Conservation (phyloP, 2,888 invertebrate genomes). For the Ecdyonurus torrentis region DNA sequence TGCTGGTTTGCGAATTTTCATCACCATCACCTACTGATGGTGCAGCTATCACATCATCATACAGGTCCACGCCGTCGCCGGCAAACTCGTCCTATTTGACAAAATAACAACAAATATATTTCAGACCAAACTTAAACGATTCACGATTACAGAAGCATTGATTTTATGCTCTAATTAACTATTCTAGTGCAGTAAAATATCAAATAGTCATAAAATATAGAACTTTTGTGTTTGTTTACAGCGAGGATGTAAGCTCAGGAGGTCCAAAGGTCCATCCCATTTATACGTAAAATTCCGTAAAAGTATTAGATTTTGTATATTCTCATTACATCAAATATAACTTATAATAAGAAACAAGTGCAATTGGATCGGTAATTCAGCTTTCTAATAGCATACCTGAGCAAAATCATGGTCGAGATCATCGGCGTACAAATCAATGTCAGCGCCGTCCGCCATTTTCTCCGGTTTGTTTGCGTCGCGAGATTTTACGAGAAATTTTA, state of each 20-base stretch:
- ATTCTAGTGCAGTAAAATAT: too few relatives aligned
- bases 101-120: too few relatives aligned
- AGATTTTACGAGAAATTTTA: background rate
- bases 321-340: background rate
- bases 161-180: too few relatives aligned
- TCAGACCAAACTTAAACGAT: too few relatives aligned
- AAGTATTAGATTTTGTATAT: too few relatives aligned
- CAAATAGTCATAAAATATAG: too few relatives aligned
- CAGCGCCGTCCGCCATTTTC: conserved; percentile 86
- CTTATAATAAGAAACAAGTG: too few relatives aligned
- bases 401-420: conserved; percentile 91
- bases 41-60: conserved; percentile 87
- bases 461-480: background rate
- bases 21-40: conserved; percentile 37
- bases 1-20: conserved; percentile 40
- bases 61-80: conserved; percentile 80
- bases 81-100: conserved; percentile 72
- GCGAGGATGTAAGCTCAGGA: background rate
- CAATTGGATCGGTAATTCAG: too few relatives aligned
- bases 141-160: too few relatives aligned
- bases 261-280: background rate
- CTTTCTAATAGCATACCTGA: conserved; percentile 40
- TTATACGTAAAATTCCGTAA: background rate
- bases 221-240: too few relatives aligned
- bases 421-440: conserved; percentile 93